Evolutionary conservation across 2,888 invertebrate genomes (phyloP).

Genomic region (Trachelus troglodyta): DNA sequence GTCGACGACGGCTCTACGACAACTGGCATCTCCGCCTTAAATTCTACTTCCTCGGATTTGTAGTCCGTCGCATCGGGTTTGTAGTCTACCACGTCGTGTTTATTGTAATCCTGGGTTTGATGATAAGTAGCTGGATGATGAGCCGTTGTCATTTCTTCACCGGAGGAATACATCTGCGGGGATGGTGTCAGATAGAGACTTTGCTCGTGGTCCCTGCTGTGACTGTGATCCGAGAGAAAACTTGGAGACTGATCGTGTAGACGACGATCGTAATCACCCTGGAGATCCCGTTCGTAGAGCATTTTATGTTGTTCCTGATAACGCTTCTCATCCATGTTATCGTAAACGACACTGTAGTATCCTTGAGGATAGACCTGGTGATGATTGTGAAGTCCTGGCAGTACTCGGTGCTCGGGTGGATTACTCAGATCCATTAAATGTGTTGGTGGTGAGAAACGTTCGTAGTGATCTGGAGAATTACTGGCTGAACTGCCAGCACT

Average conservation of each 20-base stretch:
- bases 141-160: constrained; percentile 36
- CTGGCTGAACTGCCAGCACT: constrained; percentile 58
- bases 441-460: constrained; percentile 51
- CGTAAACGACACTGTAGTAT: constrained; percentile 12
- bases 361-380: constrained; percentile 27
- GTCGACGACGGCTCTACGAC: constrained; percentile 33
- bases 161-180: constrained; percentile 42
- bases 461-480: constrained; percentile 54
- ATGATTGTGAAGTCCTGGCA: constrained; percentile 34
- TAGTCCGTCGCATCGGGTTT: constrained; percentile 37
- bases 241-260: constrained; percentile 45
- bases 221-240: constrained; percentile 45
- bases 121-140: constrained; percentile 26
- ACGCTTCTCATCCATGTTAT: constrained; percentile 15
- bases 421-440: constrained; percentile 57
- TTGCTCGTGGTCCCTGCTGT: constrained; percentile 52
- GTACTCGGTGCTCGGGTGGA: constrained; percentile 43
- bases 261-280: constrained; percentile 40
- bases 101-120: constrained; percentile 30
- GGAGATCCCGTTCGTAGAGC: constrained; percentile 37
- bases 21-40: constrained; percentile 10
- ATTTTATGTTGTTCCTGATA: constrained; percentile 32
- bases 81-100: constrained; percentile 33
- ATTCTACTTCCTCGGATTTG: constrained; percentile 14
- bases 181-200: constrained; percentile 44